Base-by-base conservation (phyloP, 2,888 invertebrate species). In the Synergus japonicus region DNA sequence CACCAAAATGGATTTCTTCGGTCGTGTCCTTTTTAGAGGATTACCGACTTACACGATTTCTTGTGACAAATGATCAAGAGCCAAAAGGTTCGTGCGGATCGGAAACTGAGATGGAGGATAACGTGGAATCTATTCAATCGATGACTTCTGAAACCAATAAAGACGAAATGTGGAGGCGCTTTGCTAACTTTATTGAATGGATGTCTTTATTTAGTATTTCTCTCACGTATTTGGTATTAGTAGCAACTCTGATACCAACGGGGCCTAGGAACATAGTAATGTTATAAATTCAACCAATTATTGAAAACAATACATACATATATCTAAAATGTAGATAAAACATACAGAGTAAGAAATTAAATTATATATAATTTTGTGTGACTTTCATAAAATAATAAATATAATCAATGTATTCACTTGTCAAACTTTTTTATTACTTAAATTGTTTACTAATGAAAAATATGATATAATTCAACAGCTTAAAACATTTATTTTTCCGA, bases 111-210 rank as follows among this genome's bases (percentile, higher is more conserved):
- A 76, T 13, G 12, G 88, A 87, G 5, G 86, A 85, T 37, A 88
- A 83, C 43, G 80, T 73, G 2, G 79, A 81, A 66, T 12, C 78
- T 9, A 37, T 81, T 2, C 77, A 81, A 41, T 41, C 49, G 10
- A 65, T 15, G 3, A 29, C 66, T 0, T n/a, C 37, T 12, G 49
- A 65, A 12, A 49, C 22, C 8, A 77, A 82, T 4, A 86, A 84
- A 60, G 83, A 83, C 76, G 83, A 85, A 0, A 85, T 86, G 3
- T 92, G 92, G 92, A 85, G 83, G 78, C 85, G 87, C 37, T 85
- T 91, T 13, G 88, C 90, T 0, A 84, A 86, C 9, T 85, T 91
- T 58, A 64, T 91, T 76, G 90, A 91, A 43, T 89, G 90, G 89
- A 54, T 90, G 1, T 86, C 87, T 1, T 88, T 92, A 41, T 78